Base-by-base conservation (phyloP, 1,140 invertebrate genomes). In the Aphelinus certus region DNA sequence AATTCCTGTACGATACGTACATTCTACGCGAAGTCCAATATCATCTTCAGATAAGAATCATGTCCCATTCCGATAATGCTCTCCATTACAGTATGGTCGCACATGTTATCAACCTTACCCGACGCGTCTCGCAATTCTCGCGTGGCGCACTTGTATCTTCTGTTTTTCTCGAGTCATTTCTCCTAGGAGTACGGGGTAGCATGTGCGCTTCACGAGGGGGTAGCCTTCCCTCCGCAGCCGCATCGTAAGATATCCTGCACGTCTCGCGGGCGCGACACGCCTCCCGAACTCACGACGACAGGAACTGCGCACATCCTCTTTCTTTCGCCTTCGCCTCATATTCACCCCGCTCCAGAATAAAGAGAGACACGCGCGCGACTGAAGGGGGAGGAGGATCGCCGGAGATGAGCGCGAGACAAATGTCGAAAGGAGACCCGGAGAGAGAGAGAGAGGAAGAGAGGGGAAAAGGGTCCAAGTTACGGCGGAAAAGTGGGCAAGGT, bases 371-470 rank as follows among this genome's bases (percentile, higher is more conserved):
- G 57, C 57, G 57, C 57, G 7, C 7, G 26, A 7, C 5, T 53
- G 51, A 7, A 10, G 51, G 57, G 3, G 7, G 57, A 51, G 10
- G 56, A 3, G 48, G 51, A 70, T 70, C 53, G 61, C 47, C 58
- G 3, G 56, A 73, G 43, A 73, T 66, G 71, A 66, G 71, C 47
- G 47, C 26, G 9, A 73, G 55, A 72, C 51, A 72, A 58, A 72
- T 65, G 46, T 4, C 55, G n/a, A 53, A 53, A 53, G n/a, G 7
- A 69, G 48, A 49, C 26, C 26, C 26, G 26, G 26, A 57, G 26
- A 55, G 7, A 72, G 26, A 64, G 62, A 2, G 10, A 46, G 60
- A 7, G 53, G 62, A 6, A 46, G 47, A 60, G 26, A 1, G 47
- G 60, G 43, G 7, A 4, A 47, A 55, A 72, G 46, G 55, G 26